Percentiles rank a stretch among this genome's conserved stretches.
Conservation (phyloP, 53 echinoderm and acorn worm genomes). For the Pentamera pediparva region DNA sequence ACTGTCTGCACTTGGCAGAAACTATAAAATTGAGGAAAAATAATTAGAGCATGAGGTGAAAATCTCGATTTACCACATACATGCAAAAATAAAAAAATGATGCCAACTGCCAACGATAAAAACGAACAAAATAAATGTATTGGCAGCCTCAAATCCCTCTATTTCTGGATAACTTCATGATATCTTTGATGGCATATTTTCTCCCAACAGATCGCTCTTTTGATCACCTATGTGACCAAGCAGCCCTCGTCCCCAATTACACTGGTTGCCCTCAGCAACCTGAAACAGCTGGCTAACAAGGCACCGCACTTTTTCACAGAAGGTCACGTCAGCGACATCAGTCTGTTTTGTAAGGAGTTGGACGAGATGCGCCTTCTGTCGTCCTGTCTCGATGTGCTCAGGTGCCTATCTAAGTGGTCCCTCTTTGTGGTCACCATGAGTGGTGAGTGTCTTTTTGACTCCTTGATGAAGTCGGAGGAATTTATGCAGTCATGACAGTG, state of each 20-base stretch:
- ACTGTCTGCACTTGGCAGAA: no score
- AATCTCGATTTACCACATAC: no score
- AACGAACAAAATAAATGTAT: neutral
- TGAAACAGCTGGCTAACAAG: conserved; percentile 64
- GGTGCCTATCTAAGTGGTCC: conserved; percentile 64
- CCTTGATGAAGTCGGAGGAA: no score
- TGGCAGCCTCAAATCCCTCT: neutral
- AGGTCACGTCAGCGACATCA: conserved; percentile 55
- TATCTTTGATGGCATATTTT: neutral
- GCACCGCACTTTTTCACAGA: conserved; percentile 89
- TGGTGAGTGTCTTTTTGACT: neutral
- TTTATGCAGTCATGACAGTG: no score
- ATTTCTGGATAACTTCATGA: neutral
- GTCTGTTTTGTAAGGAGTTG: conserved; percentile 53
- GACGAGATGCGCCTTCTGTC: conserved; percentile 47
- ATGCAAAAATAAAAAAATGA: no score
- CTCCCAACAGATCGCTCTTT: conserved; percentile 53
- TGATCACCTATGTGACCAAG: conserved; percentile 65
- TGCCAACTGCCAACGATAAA: neutral
- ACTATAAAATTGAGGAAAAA: no score
- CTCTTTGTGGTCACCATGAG: conserved; percentile 47
- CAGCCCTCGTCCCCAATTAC: conserved; percentile 64
- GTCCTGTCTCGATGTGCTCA: conserved; percentile 55
- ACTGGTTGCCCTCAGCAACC: conserved; percentile 54
- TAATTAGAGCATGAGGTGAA: no score